Percentiles rank a stretch among this genome's conserved stretches.
Conservation (phyloP, 1,140 invertebrate genomes). For the Rhopalosiphum padi region DNA sequence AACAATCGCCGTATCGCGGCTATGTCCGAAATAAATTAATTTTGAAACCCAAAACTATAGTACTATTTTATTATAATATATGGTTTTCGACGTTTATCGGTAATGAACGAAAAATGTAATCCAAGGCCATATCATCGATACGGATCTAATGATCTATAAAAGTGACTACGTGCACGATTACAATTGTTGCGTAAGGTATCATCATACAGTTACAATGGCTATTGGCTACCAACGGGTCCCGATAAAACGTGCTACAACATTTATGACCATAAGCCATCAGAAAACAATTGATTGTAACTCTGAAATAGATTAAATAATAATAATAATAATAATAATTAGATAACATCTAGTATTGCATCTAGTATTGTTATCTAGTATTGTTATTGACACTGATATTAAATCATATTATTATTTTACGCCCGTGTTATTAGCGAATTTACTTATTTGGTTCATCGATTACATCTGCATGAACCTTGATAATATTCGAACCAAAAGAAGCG, state of each 20-base stretch:
- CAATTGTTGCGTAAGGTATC: constrained; percentile 21
- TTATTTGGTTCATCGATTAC: neutral
- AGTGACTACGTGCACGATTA: constrained; percentile 1
- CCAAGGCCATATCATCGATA: constrained; percentile 25
- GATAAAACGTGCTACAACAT: constrained; percentile 16
- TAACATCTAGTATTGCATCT: neutral
- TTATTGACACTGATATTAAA: neutral
- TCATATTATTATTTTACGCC: neutral
- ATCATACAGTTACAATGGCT: neutral
- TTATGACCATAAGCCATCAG: neutral
- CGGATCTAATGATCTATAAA: constrained; percentile 27
- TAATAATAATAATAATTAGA: neutral
- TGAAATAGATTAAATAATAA: neutral
- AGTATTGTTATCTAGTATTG: neutral
- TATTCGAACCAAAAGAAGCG: neutral
- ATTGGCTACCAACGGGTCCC: constrained; percentile 1
- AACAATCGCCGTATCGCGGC: neutral
- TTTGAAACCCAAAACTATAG: neutral
- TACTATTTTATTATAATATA: neutral
- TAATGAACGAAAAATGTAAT: constrained; percentile 10
- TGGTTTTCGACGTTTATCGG: neutral
- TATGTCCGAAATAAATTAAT: neutral
- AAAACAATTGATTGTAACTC: constrained; percentile 24
- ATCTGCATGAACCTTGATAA: neutral
- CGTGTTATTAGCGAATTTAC: neutral